Evolutionary conservation across 2,113 vertebrate species (phyloP), one percentile per base, ranked within the genome.

Genomic region (Stegastes partitus): DNA sequence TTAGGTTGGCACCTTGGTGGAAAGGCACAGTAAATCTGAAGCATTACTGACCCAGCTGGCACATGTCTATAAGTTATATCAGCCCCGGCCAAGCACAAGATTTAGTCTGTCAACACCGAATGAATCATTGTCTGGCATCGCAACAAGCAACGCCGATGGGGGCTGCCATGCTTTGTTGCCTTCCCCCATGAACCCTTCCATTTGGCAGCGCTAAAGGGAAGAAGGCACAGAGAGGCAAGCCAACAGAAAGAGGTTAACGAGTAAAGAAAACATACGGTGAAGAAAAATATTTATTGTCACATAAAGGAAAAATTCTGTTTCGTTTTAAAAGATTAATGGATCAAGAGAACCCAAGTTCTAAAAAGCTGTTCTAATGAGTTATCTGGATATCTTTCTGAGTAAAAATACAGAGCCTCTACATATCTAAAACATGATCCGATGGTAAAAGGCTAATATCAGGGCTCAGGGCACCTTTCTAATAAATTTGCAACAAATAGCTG

Each of bases 1-100:
- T 83, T 83, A 79, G 1, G n/a, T 69, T 89, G 77, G 79, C 81
- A 86, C 74, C 68, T 85, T 68, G 61, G 61, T 9, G 11, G 53
- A 73, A 82, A 80, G 71, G 50, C 76, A 67, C 26, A 68, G 65
- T 74, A 85, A 83, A 89, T 83, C 75, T 63, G 59, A 75, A 59
- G 59, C 28, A 78, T 66, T 83, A 76, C 68, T 63, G 54, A 49
- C 66, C 59, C 79, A 80, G 83, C 86, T 84, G 82, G 85, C 68
- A 73, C 66, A n/a, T 50, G 81, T 83, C 59, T 73, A 44, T 78
- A 74, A 71, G 59, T 86, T 65, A 74, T 69, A 62, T 75, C 72
- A 85, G 62, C 54, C 54, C 23, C 22, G 2, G 63, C 70, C 77
- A 69, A 78, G 70, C 77, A 80, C 49, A 34, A 86, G 79, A 85